phyloP scores from a whole-genome alignment of 2,113 vertebrate species.

The cattle (Bos taurus) region DNA sequence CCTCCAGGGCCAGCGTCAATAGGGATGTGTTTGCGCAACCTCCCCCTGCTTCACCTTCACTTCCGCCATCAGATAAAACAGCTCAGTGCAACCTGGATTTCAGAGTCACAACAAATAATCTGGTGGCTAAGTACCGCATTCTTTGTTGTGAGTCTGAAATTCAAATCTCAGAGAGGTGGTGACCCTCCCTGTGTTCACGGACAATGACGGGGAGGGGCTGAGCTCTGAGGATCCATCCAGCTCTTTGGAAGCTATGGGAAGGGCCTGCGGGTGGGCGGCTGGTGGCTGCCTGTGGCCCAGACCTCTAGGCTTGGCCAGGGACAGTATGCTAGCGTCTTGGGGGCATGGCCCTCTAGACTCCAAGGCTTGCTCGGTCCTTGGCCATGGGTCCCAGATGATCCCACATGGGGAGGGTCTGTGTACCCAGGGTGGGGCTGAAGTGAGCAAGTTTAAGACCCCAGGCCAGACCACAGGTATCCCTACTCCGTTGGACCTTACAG shows the following conservation, averaged over 20 bases:
- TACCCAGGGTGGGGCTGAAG: too few species aligned
- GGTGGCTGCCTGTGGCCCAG: neutral
- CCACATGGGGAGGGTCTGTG: neutral
- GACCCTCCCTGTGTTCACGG: neutral
- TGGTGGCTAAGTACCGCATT: fast-evolving
- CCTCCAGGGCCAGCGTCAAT: neutral
- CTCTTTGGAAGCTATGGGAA: neutral
- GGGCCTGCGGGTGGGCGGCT: neutral
- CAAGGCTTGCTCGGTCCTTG: neutral
- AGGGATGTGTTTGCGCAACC: neutral
- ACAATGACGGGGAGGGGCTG: neutral
- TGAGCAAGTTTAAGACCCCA: neutral
- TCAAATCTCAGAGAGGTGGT: neutral
- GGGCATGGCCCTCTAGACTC: neutral
- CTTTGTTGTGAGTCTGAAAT: neutral
- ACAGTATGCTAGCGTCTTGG: neutral
- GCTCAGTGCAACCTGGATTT: neutral
- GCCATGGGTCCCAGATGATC: neutral
- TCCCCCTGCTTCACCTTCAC: neutral
- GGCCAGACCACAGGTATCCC: fast-evolving
- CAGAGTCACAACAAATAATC: neutral
- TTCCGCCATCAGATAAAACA: neutral
- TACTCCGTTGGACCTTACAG: neutral
- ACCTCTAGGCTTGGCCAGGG: neutral
- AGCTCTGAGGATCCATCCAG: neutral